phyloP scores from a whole-genome alignment of 1,140 invertebrate genomes.

The Drosophila tropicalis region DNA sequence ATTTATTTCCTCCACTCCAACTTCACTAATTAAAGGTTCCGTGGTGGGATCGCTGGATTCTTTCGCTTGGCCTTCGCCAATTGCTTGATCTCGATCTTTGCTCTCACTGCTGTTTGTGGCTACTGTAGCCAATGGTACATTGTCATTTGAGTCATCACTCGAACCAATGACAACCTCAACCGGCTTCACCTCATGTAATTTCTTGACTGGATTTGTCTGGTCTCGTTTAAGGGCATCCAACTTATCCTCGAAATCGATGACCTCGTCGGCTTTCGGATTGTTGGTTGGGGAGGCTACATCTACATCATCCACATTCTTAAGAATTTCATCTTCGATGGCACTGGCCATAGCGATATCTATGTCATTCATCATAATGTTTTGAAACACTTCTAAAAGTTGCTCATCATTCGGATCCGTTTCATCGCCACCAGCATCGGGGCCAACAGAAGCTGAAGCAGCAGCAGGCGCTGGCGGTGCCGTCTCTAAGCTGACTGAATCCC shows the following conservation, averaged over 20 bases:
- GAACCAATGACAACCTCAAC: conserved; percentile 63
- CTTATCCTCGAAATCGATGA: conserved; percentile 63
- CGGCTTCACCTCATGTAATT: conserved; percentile 38
- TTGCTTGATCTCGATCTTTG: conserved; percentile 43
- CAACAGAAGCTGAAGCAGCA: conserved; percentile 32
- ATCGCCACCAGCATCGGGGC: conserved; percentile 34
- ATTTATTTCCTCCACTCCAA: conserved; percentile 49
- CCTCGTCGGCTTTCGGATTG: conserved; percentile 34
- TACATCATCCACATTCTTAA: conserved; percentile 63
- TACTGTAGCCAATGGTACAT: conserved; percentile 69
- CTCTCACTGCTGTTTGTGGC: conserved; percentile 53
- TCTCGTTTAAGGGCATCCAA: conserved; percentile 56
- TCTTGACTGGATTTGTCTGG: conserved; percentile 23
- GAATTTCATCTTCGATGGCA: conserved; percentile 75
- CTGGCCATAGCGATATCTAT: conserved; percentile 73
- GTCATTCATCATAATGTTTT: conserved; percentile 78
- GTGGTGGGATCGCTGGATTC: conserved; percentile 2
- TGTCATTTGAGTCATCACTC: conserved; percentile 75
- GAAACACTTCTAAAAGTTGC: conserved; percentile 74
- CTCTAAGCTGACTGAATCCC: conserved; percentile 23
- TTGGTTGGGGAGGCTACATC: conserved; percentile 39
- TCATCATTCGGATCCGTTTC: conserved; percentile 68
- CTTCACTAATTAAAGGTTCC: conserved; percentile 51
- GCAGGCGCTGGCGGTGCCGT: conserved; percentile 18
- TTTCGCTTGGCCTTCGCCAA: conserved; percentile 22